Percentiles rank a stretch among this genome's conserved stretches.
Conservation (phyloP, 1,140 invertebrate genomes). For the Hypsibius dujardini region DNA sequence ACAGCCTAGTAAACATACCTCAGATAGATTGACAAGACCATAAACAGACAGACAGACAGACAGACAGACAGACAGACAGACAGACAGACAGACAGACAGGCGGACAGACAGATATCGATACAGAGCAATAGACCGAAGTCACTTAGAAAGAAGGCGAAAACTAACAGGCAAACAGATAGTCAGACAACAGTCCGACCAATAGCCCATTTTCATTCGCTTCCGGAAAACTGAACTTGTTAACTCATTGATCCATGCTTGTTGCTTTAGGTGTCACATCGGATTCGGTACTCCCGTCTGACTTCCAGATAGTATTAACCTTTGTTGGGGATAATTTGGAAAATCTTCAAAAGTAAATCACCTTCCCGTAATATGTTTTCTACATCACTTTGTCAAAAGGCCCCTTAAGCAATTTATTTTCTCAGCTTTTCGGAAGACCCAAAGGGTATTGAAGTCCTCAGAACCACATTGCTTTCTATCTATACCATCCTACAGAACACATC, state of each 20-base stretch:
- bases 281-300: slow-evolving; percentile 1
- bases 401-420: background rate
- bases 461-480: slow-evolving; percentile 4
- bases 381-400: background rate
- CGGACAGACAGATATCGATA: no score
- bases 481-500: slow-evolving; percentile 7
- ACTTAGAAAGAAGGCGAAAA: no score
- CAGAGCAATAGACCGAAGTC: no score
- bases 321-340: slow-evolving; percentile 15
- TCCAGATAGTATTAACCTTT: slow-evolving; percentile 5
- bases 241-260: background rate
- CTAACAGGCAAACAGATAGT: no score
- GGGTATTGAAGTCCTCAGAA: background rate
- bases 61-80: no score
- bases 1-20: no score
- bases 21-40: no score
- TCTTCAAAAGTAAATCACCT: slow-evolving; percentile 10
- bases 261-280: background rate
- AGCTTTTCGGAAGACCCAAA: background rate
- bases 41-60: no score
- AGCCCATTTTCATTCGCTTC: no score
- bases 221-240: no score
- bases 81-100: no score
- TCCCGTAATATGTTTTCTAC: background rate
- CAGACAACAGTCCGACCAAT: no score